phyloP scores from a whole-genome alignment of 2,113 vertebrate genomes.

The Xerus inauris region DNA sequence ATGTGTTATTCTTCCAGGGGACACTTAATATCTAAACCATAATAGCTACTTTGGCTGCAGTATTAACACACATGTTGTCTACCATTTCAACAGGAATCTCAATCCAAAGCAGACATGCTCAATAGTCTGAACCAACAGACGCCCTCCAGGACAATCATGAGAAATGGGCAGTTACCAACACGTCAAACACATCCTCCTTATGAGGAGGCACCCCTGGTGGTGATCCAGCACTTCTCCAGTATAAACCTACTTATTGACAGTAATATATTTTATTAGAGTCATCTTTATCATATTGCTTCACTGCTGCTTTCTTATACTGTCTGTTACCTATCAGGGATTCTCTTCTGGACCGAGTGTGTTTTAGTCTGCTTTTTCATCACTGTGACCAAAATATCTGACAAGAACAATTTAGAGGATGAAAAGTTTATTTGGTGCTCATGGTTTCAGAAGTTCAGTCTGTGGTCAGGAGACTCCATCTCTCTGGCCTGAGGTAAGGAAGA shows the following conservation, averaged over 20 bases:
- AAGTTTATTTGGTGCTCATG: too few relatives aligned
- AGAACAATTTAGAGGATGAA: too few relatives aligned
- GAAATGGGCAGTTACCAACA: rapidly evolving
- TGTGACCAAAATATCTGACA: too few relatives aligned
- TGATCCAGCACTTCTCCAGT: too few relatives aligned
- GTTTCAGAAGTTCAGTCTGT: too few relatives aligned
- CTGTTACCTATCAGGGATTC: not conserved
- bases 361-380: too few relatives aligned
- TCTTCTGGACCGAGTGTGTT: not conserved
- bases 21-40: too few relatives aligned
- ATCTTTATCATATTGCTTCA: not conserved
- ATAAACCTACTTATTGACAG: not conserved
- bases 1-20: too few relatives aligned
- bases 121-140: not conserved
- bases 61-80: too few relatives aligned
- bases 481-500: too few relatives aligned
- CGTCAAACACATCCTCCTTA: too few relatives aligned
- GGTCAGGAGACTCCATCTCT: too few relatives aligned
- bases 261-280: not conserved
- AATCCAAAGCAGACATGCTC: not conserved
- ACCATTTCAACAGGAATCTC: not conserved
- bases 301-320: not conserved
- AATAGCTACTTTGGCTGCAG: not conserved
- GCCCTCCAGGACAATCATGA: rapidly evolving
- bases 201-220: rapidly evolving